Evolutionary conservation across 2,888 invertebrate genomes (phyloP), one percentile per base, ranked within the genome.

Genomic region (Drosophila kokeensis): DNA sequence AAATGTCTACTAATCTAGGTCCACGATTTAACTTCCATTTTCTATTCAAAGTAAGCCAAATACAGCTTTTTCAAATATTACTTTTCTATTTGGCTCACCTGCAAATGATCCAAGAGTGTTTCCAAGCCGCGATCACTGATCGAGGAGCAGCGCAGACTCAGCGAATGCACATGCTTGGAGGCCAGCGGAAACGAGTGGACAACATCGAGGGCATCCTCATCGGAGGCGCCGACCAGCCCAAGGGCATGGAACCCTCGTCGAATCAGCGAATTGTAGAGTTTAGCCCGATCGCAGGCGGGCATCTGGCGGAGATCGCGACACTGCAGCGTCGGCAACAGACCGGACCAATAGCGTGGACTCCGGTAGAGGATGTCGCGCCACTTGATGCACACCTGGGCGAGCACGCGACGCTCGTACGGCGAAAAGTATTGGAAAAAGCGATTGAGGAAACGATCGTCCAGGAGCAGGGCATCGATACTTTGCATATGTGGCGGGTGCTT

Each of bases 361-460:
- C 97, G 95, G 93, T 99, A 99, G 64, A 98, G 94, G 65, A 97
- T 94, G 92, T 98, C 97, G 74, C 97, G 95, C 98, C 98, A 99
- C 91, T 96, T 94, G 73, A 95, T 95, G 94, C 98, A 98, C 65
- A 98, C 96, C 93, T 97, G 97, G 15, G 98, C 97, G 82, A 98
- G 94, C 18, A 95, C 94, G 73, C 97, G 95, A 73, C 98, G 94
- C 87, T 98, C 98, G 82, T 95, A 95, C 18, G 97, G 94, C 76
- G 95, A 95, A 92, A 97, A 97, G 92, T 97, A 97, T 50, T 96
- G 94, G 93, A 98, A 98, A 94, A 98, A 97, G 90, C 95, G 95
- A 69, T 95, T 95, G 48, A 99, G 95, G 93, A 98, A 98, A 79
- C 96, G 95, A 83, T 98, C 97, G 91, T 98, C 98, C 90, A 95